phyloP scores from a whole-genome alignment of 2,113 vertebrate genomes.

The Tringa solitaria region DNA sequence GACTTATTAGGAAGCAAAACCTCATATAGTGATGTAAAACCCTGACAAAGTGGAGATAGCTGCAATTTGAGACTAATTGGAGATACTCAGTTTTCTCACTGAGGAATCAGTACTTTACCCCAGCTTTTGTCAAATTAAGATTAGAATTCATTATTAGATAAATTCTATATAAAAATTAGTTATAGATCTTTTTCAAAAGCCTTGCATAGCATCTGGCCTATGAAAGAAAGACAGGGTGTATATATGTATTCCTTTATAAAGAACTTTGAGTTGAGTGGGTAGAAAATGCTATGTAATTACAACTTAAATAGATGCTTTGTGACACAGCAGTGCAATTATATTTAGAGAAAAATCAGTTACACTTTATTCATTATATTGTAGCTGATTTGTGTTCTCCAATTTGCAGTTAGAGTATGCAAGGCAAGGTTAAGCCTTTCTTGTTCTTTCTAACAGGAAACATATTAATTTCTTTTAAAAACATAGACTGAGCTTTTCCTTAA shows the following conservation, averaged over 20 bases:
- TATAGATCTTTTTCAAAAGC: neutral
- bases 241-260: neutral
- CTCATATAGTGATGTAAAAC: neutral
- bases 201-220: neutral
- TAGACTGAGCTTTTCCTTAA: conserved; percentile 26
- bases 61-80: neutral
- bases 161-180: neutral
- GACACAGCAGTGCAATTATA: neutral
- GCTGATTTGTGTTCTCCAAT: neutral
- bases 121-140: neutral
- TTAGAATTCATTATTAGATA: neutral
- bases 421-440: neutral
- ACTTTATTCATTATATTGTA: neutral
- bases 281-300: neutral
- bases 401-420: neutral
- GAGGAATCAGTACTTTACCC: neutral
- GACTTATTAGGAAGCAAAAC: neutral
- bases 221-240: neutral
- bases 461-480: neutral
- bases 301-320: neutral
- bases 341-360: neutral
- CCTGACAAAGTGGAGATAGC: neutral
- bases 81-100: neutral
- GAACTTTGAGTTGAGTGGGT: neutral
- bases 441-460: neutral